Evolutionary conservation across 2,113 vertebrate species (phyloP), one percentile per base, ranked within the genome.

Genomic region (Solea senegalensis): DNA sequence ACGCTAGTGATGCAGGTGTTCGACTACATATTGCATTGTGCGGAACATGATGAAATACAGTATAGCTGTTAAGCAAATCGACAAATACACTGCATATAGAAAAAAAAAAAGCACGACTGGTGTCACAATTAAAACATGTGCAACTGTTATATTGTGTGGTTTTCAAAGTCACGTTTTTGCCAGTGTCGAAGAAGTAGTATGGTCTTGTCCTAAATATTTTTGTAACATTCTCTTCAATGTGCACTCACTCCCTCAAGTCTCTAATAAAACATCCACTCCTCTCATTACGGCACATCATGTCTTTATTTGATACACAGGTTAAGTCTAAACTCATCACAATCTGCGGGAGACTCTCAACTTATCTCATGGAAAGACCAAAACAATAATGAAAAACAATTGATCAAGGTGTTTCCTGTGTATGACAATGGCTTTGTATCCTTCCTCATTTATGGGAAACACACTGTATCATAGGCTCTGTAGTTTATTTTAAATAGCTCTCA

Each of bases 181-280:
- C 55, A 80, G 34, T 68, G 15, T 62, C 48, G 60, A 65, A 69
- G 52, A 76, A 72, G 16, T 59, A 69, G 63, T 79, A 10, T 69
- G 78, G 61, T 75, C 66, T 82, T 69, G 74, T 76, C 52, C 50
- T 48, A 14, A 53, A 74, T 58, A 63, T 41, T 89, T 90, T 92
- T 89, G 79, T 90, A 82, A 88, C 65, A 86, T 78, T 64, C 53
- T 76, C 59, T 68, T 83, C 21, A 65, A 73, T 27, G 28, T 77
- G 41, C 84, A 72, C 56, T 76, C 51, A 73, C 61, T 82, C 60
- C 82, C 46, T 77, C 56, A 77, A 60, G 45, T 75, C 62, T 65
- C 16, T 13, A 86, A 85, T 84, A 85, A 91, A 92, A 73, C 8
- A 62, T 65, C 14, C 43, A 71, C 27, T 67, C 45, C 62, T 62